Evolutionary conservation across 1,140 invertebrate genomes (phyloP).

Genomic region (Periplaneta americana): DNA sequence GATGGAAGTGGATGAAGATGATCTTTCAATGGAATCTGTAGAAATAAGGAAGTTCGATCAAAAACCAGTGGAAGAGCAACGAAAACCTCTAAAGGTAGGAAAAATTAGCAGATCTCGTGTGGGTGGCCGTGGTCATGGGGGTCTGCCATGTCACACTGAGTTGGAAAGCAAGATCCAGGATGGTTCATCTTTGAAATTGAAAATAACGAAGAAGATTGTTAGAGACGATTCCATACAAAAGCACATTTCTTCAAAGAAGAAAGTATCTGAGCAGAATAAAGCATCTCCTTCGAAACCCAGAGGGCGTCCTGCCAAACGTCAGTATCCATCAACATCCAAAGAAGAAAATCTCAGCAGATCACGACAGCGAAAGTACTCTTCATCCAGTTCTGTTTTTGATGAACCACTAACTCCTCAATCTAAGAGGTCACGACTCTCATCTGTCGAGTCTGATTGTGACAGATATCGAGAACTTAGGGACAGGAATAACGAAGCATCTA

Average conservation of each 20-base stretch:
- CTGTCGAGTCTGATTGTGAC: neutral
- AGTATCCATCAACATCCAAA: neutral
- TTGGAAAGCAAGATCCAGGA: neutral
- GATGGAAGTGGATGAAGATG: too few species aligned
- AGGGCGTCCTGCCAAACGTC: neutral
- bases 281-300: neutral
- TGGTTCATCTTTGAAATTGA: neutral
- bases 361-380: neutral
- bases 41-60: too few species aligned
- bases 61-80: too few species aligned
- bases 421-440: neutral
- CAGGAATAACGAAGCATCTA: conserved; percentile 71
- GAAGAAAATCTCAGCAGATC: neutral
- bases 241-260: neutral
- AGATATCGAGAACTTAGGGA: conserved; percentile 60
- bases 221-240: neutral
- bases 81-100: too few species aligned
- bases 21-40: too few species aligned
- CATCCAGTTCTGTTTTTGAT: neutral
- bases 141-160: neutral
- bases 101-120: too few species aligned
- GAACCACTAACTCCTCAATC: neutral
- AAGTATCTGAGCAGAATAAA: neutral
- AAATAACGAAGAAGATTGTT: neutral
- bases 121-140: too few species aligned